Base-by-base conservation (phyloP, 2,888 invertebrate genomes). In the Alcis repandata region DNA sequence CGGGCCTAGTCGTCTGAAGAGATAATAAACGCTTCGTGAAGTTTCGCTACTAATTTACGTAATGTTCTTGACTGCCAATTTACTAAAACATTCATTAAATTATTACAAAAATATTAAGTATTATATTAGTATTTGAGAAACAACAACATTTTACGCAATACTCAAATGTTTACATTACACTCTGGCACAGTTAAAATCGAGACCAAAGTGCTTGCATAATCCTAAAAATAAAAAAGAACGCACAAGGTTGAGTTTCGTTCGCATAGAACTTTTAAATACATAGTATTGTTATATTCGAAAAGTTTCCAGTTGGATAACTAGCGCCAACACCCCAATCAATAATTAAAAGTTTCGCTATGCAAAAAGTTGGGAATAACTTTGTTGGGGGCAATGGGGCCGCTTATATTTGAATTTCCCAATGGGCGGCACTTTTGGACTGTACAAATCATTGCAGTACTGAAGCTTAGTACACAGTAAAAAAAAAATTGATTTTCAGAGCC, bases 271-370 rank as follows among this genome's bases (percentile, higher is more conserved):
- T 46, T 8, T 7, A 58, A 40, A 22, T 15, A 57, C 10, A 2
- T 36, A 1, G 38, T 32, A 49, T 49, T 56, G 41, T 61, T 40
- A 56, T 58, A 56, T 45, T 66, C 36, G 41, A 38, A 60, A 70
- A 67, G 59, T 61, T 64, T 68, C 38, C 60, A 45, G 22, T 58
- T 32, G 38, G 19, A 48, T 48, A 71, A 72, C 72, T 66, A 69
- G 67, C 67, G 63, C 56, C 15, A 63, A 68, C 73, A 69, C 64
- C 64, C 74, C 70, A 73, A 74, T 76, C 76, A 75, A 80, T 79
- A 79, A 77, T 80, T 80, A 79, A 83, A 80, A 82, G 77, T 79
- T 82, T 73, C 36, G 33, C 46, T 38, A 20, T 64, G 63, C 61
- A 68, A 65, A 74, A 78, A 74, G 73, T 73, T 70, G 20, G 66